Conservation (phyloP, 2,113 vertebrate species). For the Smithornis capensis region DNA sequence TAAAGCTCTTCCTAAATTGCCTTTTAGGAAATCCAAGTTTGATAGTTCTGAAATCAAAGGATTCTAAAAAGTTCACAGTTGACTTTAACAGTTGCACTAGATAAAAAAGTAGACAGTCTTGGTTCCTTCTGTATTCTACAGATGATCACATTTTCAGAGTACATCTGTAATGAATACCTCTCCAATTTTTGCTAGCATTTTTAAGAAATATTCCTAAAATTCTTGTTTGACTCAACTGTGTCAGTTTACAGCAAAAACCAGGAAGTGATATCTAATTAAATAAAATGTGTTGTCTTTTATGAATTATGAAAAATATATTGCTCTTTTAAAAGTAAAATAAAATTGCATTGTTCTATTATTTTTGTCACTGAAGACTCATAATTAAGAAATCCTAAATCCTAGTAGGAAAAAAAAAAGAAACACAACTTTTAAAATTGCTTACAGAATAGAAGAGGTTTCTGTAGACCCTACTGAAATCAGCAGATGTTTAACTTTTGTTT, state of each 20-base stretch:
- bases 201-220: conserved; percentile 2
- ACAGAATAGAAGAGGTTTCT: background rate
- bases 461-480: background rate
- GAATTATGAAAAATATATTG: conserved; percentile 54
- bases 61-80: conserved; percentile 17
- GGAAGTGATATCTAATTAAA: conserved; percentile 29
- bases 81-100: background rate
- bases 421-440: background rate
- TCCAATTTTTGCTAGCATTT: background rate
- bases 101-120: conserved; percentile 42
- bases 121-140: background rate
- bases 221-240: background rate
- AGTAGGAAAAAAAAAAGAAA: background rate
- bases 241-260: conserved; percentile 60
- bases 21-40: conserved; percentile 16
- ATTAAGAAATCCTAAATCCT: background rate
- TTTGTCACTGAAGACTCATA: background rate
- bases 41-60: conserved; percentile 17
- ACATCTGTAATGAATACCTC: conserved; percentile 21
- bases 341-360: background rate
- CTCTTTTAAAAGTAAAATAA: conserved; percentile 3
- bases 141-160: conserved; percentile 32
- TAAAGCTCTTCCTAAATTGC: conserved; percentile 4
- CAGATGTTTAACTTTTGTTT: background rate
- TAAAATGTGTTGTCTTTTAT: conserved; percentile 28